phyloP scores from a whole-genome alignment of 2,888 invertebrate genomes.

The Drosophila macrospina region DNA sequence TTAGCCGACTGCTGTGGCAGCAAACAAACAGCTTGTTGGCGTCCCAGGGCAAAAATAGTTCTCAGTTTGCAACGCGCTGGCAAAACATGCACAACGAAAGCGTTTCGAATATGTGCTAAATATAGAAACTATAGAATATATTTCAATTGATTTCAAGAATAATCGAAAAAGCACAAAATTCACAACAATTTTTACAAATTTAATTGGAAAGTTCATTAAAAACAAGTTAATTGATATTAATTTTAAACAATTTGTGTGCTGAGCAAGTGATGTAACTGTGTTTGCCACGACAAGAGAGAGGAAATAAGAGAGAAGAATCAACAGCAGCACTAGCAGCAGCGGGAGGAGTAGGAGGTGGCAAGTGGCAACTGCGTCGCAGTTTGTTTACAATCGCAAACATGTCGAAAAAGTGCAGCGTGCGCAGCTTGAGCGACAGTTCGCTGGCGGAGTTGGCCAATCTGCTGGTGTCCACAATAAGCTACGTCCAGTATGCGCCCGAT shows the following conservation, averaged over 20 bases:
- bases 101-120: conserved; percentile 22
- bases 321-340: not conserved
- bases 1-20: not conserved
- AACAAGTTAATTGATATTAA: not conserved
- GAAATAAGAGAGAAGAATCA: not conserved
- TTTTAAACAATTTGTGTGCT: not conserved
- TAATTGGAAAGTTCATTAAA: not conserved
- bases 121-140: conserved; percentile 57
- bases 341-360: conserved; percentile 12
- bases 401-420: conserved; percentile 89
- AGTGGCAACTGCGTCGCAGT: conserved; percentile 65
- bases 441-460: conserved; percentile 88
- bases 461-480: conserved; percentile 87
- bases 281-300: not conserved
- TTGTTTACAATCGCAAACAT: conserved; percentile 83
- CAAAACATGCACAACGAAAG: conserved; percentile 33
- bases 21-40: conserved; percentile 43
- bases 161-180: conserved; percentile 6
- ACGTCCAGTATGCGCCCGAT: conserved; percentile 86
- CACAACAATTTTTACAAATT: not conserved
- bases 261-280: conserved; percentile 64
- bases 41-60: conserved; percentile 49
- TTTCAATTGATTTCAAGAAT: conserved; percentile 56
- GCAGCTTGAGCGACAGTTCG: conserved; percentile 87
- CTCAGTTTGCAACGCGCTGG: conserved; percentile 59